Conservation (phyloP, 2,888 invertebrate genomes). For the Apamea epomidion region DNA sequence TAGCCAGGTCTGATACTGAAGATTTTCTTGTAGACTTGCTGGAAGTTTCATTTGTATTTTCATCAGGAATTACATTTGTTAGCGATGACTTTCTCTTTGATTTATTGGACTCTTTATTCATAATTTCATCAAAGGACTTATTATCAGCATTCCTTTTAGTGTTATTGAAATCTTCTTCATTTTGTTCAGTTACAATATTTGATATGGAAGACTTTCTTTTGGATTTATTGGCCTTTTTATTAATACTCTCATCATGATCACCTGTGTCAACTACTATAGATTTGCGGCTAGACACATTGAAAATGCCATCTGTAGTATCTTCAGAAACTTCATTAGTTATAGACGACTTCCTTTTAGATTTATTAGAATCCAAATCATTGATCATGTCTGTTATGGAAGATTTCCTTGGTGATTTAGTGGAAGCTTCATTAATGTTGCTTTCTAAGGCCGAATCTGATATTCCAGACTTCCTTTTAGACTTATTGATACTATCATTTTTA, state of each 20-base stretch:
- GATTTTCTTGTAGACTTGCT: slow-evolving; percentile 38
- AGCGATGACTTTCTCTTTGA: slow-evolving; percentile 50
- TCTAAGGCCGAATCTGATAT: slow-evolving; percentile 21
- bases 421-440: slow-evolving; percentile 13
- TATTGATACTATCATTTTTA: slow-evolving; percentile 60
- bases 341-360: slow-evolving; percentile 53
- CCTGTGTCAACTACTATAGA: slow-evolving; percentile 2
- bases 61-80: slow-evolving; percentile 10
- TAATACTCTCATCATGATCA: slow-evolving; percentile 28
- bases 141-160: slow-evolving; percentile 30
- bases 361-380: slow-evolving; percentile 34
- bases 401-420: slow-evolving; percentile 51
- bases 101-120: slow-evolving; percentile 36
- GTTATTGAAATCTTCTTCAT: slow-evolving; percentile 23
- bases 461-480: slow-evolving; percentile 57
- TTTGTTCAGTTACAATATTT: slow-evolving; percentile 21
- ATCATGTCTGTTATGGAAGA: slow-evolving; percentile 42
- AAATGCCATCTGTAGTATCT: slow-evolving; percentile 46
- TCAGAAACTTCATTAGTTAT: slow-evolving; percentile 23
- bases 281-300: slow-evolving; percentile 19
- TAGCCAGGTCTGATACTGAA: slow-evolving; percentile 1
- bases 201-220: slow-evolving; percentile 55
- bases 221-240: slow-evolving; percentile 48
- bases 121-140: slow-evolving; percentile 19
- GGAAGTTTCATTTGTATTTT: slow-evolving; percentile 19